These are phyloP conservation scores for rat (Rattus norvegicus) DNA, from an alignment of 2,113 vertebrate genomes.

Conservation along the genomic window GRCr8 NC_086039.1:151693001-151693500, in stretches of 20 bases:
- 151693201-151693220: neutral
- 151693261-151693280: no score
- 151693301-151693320: neutral
- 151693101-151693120: neutral
- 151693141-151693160: neutral
- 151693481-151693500: neutral
- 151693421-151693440: neutral
- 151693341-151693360: neutral
- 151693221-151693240: no score
- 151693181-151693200: neutral
- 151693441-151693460: neutral
- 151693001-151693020: no score
- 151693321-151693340: neutral
- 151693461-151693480: neutral
- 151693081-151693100: neutral
- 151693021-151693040: no score
- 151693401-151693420: neutral
- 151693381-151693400: neutral
- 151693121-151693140: neutral
- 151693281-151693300: no score
- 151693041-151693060: no score
- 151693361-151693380: neutral
- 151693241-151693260: no score
- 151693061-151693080: no score
- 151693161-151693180: neutral